These are phyloP conservation scores for Netelia melanura DNA, from an alignment of 2,888 invertebrate species.

Conservation along the genomic window DNA sequence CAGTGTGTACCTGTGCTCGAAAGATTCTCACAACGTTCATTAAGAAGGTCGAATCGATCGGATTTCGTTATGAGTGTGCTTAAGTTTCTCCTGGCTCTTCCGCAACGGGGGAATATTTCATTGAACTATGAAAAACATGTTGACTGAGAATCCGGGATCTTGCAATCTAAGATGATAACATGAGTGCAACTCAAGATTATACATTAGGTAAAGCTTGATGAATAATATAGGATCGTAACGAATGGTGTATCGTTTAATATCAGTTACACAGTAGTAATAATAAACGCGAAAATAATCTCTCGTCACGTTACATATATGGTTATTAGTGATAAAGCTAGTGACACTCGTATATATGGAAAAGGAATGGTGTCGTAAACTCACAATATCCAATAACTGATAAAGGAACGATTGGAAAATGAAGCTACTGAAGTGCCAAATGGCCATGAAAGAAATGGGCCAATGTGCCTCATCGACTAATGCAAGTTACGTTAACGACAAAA, in stretches of 20 bases:
- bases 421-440: neutral
- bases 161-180: neutral
- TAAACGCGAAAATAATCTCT: slow-evolving; percentile 47
- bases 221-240: slow-evolving; percentile 16
- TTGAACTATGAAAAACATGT: slow-evolving; percentile 34
- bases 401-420: neutral
- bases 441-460: slow-evolving; percentile 38
- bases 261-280: slow-evolving; percentile 14
- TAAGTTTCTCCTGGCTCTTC: slow-evolving; percentile 26
- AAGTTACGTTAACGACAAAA: slow-evolving; percentile 26
- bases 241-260: neutral
- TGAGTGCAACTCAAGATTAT: neutral
- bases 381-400: too few relatives aligned
- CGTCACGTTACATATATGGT: slow-evolving; percentile 15
- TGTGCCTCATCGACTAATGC: neutral
- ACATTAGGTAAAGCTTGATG: neutral
- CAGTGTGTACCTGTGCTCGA: slow-evolving; percentile 45
- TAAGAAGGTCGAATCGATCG: slow-evolving; percentile 35
- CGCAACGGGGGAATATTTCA: neutral
- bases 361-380: neutral
- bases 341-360: slow-evolving; percentile 9
- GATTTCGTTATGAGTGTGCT: slow-evolving; percentile 5
- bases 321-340: neutral
- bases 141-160: neutral
- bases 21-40: slow-evolving; percentile 34